A percentile compares a stretch with the other conserved stretches of the same genome.
phyloP scores from a whole-genome alignment of 2,113 vertebrate species.

The Brachypteracias leptosomus region DNA sequence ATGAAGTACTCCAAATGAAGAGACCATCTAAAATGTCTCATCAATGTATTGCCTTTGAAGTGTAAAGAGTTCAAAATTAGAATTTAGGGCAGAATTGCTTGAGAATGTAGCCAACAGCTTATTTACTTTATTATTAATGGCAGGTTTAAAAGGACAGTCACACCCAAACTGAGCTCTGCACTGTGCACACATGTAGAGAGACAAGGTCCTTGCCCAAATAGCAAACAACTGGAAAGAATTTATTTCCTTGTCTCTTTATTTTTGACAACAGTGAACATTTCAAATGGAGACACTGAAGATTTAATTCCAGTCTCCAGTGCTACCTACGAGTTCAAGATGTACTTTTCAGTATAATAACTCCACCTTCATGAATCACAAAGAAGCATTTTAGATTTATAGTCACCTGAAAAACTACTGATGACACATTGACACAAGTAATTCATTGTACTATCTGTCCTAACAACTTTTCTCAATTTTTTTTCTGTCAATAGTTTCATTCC shows the following conservation, averaged over 20 bases:
- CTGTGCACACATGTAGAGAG: not conserved
- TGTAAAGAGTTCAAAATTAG: not conserved
- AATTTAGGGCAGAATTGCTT: not conserved
- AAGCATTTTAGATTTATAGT: not conserved
- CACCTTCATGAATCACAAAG: not conserved
- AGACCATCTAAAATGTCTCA: not conserved
- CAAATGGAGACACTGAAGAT: not conserved
- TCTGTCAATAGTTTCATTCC: not conserved
- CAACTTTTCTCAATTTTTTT: not conserved
- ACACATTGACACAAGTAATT: not conserved
- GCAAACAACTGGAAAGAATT: not conserved
- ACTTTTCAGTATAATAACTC: not conserved
- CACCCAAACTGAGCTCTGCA: not conserved
- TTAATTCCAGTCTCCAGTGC: not conserved
- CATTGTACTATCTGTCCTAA: not conserved
- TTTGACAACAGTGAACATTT: not conserved
- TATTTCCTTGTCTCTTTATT: not conserved
- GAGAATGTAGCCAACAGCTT: not conserved
- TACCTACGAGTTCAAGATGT: not conserved
- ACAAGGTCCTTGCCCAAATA: not conserved
- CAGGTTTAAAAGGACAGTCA: not conserved
- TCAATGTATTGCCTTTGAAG: not conserved
- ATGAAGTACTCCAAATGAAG: not conserved
- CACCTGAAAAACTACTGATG: not conserved
- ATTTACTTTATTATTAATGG: not conserved